These are phyloP conservation scores for human DNA, from an alignment of 2,113 vertebrate species.

Conservation along the genomic window GRCh38 chrX:153369501-153370000, in stretches of 20 bases:
- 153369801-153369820: neutral
- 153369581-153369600: neutral
- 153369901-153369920: neutral
- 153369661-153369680: neutral
- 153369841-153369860: neutral
- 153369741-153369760: neutral
- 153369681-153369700: neutral
- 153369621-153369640: neutral
- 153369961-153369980: neutral
- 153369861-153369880: neutral
- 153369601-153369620: neutral
- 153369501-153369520: neutral
- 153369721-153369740: neutral
- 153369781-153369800: neutral
- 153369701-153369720: neutral
- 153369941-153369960: neutral
- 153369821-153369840: neutral
- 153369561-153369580: neutral
- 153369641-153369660: neutral
- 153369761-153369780: neutral
- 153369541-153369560: neutral
- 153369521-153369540: neutral
- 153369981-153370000: neutral
- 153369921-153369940: neutral
- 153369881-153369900: neutral